Base-by-base conservation (phyloP, 64 coral and sea anemone species). In the Montipora cactus region DNA sequence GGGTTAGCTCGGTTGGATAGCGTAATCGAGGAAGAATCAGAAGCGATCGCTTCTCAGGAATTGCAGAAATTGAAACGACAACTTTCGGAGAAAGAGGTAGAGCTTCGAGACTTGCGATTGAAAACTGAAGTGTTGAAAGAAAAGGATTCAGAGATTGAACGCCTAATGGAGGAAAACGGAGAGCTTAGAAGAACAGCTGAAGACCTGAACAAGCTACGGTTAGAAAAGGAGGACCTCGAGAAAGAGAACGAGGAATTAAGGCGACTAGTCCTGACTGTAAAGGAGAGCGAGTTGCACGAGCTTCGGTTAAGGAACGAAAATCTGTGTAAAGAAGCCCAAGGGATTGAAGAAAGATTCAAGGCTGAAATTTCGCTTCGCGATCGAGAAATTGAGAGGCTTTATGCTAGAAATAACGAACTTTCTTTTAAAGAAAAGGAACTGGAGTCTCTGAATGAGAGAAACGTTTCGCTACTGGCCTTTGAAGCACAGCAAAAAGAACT, bases 41-140 rank as follows among this genome's bases (percentile, higher is more conserved):
- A 92, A 61, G 76, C 67, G 20, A 73, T 62, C 20, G 77, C 89
- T 22, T 95, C 94, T 48, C 87, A 97, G 5, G 78, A 92, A 45
- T 55, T 97, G 28, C 72, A 71, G 5, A 86, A 76, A 48, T 77
- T 95, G 49, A 91, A 77, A 46, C 82, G 91, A 53, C 83, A 97
- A 37, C 76, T 97, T 58, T 68, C 88, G 44, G 78, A 66, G 21
- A 97, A 97, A 53, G 89, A 97, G 89, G 88, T 89, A 49, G 92
- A 97, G 49, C 69, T 97, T 4, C 73, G 76, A 6, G 93, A 87
- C 16, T 58, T 93, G 75, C 87, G 89, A 61, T 49, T 53, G 37
- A 85, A 85, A 47, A 97, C 79, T 23, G 81, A 90, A 16, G 21
- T 81, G 14, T n/a, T 79, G 47, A 46, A 69, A 44, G 87, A 95